Conservation (phyloP, 2,888 invertebrate species). For the Empis livida region DNA sequence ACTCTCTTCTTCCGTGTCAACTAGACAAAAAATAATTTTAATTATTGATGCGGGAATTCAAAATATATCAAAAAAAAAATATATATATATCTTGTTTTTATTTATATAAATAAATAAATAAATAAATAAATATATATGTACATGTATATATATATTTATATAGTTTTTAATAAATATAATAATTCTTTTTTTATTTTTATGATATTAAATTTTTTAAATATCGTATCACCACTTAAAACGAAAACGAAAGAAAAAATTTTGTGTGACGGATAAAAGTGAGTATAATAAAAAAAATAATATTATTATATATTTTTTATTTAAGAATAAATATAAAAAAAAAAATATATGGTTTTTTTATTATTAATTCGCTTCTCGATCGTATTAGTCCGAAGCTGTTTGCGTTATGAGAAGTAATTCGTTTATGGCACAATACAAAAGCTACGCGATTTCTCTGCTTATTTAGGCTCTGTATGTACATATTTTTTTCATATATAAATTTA, state of each 20-base stretch:
- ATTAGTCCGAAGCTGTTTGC: slow-evolving; percentile 35
- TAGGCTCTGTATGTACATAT: slow-evolving; percentile 7
- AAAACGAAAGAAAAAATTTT: background rate
- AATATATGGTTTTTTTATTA: slow-evolving; percentile 10
- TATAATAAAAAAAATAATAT: background rate
- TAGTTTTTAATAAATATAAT: background rate
- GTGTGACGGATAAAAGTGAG: background rate
- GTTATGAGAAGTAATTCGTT: slow-evolving; percentile 38
- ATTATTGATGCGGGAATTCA: no score
- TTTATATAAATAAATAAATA: no score
- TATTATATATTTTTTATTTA: background rate
- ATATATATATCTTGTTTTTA: no score
- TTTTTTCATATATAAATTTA: slow-evolving; percentile 7
- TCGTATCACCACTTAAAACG: background rate
- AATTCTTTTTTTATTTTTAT: background rate
- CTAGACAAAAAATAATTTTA: no score
- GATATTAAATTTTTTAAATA: background rate
- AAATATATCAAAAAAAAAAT: no score
- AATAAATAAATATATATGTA: no score
- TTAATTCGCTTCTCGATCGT: slow-evolving; percentile 18
- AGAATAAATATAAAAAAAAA: slow-evolving; percentile 3
- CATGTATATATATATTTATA: background rate
- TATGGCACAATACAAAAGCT: slow-evolving; percentile 38
- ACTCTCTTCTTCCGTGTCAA: no score
- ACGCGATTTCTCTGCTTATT: slow-evolving; percentile 18